Evolutionary conservation across 1,140 invertebrate genomes (phyloP).

Genomic region (Habropoda laboriosa): DNA sequence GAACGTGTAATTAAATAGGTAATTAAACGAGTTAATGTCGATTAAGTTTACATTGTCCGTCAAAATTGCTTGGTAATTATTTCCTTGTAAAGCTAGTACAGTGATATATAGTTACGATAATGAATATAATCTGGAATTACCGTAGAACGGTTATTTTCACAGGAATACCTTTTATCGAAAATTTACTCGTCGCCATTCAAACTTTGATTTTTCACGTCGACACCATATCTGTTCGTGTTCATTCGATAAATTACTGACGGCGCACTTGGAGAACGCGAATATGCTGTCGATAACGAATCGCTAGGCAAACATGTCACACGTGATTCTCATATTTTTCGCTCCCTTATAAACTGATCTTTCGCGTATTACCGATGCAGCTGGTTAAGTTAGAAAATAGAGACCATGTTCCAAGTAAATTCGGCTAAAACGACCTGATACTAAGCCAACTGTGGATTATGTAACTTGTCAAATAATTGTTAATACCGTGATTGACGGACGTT

Average conservation of each 20-base stretch:
- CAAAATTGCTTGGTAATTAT: no score
- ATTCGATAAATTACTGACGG: constrained; percentile 65
- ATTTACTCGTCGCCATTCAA: no score
- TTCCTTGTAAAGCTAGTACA: no score
- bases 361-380: not conserved
- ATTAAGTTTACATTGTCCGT: no score
- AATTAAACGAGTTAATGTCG: no score
- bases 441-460: not conserved
- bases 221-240: constrained; percentile 59
- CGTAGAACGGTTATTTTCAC: no score
- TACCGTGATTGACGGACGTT: constrained; percentile 31
- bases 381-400: not conserved
- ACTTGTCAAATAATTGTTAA: not conserved
- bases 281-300: constrained; percentile 68
- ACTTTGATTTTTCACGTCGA: no score
- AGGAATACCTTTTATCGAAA: no score
- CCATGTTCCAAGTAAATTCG: not conserved
- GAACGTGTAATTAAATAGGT: no score
- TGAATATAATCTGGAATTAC: no score
- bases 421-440: not conserved
- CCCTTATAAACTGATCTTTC: constrained; percentile 39
- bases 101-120: no score
- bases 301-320: constrained; percentile 64
- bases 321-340: constrained; percentile 61
- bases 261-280: constrained; percentile 59